Evolutionary conservation across 2,113 vertebrate species (phyloP).

Genomic region (Hucho hucho): DNA sequence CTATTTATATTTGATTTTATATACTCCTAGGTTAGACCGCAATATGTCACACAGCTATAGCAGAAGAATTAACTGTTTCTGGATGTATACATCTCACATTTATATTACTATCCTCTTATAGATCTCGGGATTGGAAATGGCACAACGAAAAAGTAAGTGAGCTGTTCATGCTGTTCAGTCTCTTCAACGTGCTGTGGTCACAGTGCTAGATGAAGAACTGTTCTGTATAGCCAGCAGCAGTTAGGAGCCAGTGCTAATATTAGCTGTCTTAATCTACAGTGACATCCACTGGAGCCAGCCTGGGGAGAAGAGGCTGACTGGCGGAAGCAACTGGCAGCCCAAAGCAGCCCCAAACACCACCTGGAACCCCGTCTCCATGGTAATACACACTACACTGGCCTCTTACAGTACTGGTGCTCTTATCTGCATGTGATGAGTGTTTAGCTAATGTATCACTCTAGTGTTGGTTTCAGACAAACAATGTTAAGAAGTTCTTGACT

Average conservation of each 20-base stretch:
- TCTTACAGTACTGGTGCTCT: conserved; percentile 12
- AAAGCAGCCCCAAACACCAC: conserved; percentile 92
- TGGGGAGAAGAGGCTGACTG: conserved; percentile 95
- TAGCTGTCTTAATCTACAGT: conserved; percentile 70
- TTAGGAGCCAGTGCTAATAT: conserved; percentile 41
- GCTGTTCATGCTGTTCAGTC: neutral
- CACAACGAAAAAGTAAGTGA: conserved; percentile 93
- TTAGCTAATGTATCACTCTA: neutral
- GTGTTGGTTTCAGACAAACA: neutral
- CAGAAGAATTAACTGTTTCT: neutral
- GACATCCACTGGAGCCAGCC: conserved; percentile 98
- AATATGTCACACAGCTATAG: neutral
- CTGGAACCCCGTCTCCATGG: conserved; percentile 97
- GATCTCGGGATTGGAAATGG: conserved; percentile 98
- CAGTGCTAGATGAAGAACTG: neutral
- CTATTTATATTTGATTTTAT: too few species aligned
- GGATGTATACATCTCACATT: neutral
- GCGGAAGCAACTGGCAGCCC: conserved; percentile 97
- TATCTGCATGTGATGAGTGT: neutral
- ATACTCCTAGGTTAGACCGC: too few species aligned
- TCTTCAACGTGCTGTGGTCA: neutral
- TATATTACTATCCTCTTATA: conserved; percentile 48
- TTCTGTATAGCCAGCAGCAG: conserved; percentile 28
- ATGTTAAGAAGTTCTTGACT: neutral
- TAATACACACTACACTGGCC: conserved; percentile 67